A percentile compares a stretch with the other conserved stretches of the same genome.
Evolutionary conservation across 2,113 vertebrate species (phyloP).

Genomic region (Nematolebias whitei): DNA sequence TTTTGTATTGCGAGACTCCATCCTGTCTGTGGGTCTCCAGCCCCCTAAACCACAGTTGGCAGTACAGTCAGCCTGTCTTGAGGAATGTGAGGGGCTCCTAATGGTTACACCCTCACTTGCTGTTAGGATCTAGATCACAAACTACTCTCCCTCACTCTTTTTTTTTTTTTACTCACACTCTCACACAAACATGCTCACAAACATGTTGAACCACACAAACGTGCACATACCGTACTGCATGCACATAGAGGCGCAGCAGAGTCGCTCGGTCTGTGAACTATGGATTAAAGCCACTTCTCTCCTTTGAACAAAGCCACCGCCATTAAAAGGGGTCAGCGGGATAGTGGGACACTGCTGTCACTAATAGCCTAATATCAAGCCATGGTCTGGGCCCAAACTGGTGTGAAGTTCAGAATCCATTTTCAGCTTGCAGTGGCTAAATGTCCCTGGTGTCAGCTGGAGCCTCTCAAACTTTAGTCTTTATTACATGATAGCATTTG

Average conservation of each 20-base stretch:
- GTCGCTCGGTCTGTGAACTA: slow-evolving; percentile 52
- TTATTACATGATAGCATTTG: slow-evolving; percentile 35
- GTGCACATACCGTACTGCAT: slow-evolving; percentile 22
- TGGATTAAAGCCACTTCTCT: slow-evolving; percentile 47
- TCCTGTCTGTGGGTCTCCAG: slow-evolving; percentile 84
- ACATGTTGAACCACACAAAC: slow-evolving; percentile 41
- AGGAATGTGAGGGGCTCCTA: slow-evolving; percentile 78
- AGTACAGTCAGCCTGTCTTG: slow-evolving; percentile 76
- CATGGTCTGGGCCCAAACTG: slow-evolving; percentile 39
- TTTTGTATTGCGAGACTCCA: slow-evolving; percentile 84
- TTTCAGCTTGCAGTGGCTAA: slow-evolving; percentile 49
- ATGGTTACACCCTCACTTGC: slow-evolving; percentile 73
- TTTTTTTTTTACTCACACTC: too few relatives aligned
- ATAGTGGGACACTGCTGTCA: slow-evolving; percentile 56
- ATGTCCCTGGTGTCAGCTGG: slow-evolving; percentile 42
- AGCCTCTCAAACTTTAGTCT: slow-evolving; percentile 29
- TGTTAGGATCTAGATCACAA: slow-evolving; percentile 58
- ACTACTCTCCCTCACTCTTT: slow-evolving; percentile 54
- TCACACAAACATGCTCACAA: slow-evolving; percentile 53
- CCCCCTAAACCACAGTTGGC: slow-evolving; percentile 83
- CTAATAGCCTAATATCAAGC: slow-evolving; percentile 51
- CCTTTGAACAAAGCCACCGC: slow-evolving; percentile 63
- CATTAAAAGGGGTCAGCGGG: slow-evolving; percentile 59
- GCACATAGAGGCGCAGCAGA: slow-evolving; percentile 28
- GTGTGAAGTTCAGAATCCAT: slow-evolving; percentile 53